Conservation (phyloP, 2,888 invertebrate species). For the Melanotus villosus region DNA sequence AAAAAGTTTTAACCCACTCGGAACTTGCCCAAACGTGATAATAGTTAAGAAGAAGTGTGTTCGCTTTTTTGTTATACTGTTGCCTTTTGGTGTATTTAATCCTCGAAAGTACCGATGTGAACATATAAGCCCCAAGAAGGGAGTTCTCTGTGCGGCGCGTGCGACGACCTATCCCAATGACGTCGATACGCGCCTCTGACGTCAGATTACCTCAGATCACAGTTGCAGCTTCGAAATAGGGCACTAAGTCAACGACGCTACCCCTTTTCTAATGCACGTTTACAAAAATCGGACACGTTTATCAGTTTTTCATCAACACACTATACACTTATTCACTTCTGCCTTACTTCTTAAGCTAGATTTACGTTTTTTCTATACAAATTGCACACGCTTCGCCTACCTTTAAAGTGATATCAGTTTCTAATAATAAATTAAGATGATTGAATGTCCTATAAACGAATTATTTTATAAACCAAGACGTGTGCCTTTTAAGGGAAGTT, state of each 20-base stretch:
- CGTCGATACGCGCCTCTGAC: conserved; percentile 51
- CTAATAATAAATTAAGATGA: too few relatives aligned
- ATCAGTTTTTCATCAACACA: not conserved
- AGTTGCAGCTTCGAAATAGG: conserved; percentile 47
- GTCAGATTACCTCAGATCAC: conserved; percentile 49
- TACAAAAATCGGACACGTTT: not conserved
- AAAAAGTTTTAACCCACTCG: too few relatives aligned
- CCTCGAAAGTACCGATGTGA: conserved; percentile 33
- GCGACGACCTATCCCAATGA: conserved; percentile 51
- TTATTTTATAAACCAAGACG: too few relatives aligned
- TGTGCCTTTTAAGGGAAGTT: too few relatives aligned
- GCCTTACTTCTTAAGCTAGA: too few relatives aligned
- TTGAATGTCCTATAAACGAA: too few relatives aligned
- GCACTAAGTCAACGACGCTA: conserved; percentile 45
- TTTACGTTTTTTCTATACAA: too few relatives aligned
- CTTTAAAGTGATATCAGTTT: too few relatives aligned
- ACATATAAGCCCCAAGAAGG: conserved; percentile 39
- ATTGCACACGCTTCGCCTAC: too few relatives aligned
- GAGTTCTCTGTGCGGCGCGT: conserved; percentile 45
- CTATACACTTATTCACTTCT: too few relatives aligned
- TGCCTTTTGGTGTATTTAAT: conserved; percentile 36
- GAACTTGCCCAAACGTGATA: not conserved
- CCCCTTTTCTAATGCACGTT: conserved; percentile 17
- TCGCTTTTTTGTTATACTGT: conserved; percentile 2
- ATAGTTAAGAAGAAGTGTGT: not conserved